Evolutionary conservation across 1,140 invertebrate species (phyloP).

Genomic region (Drosophila serrata): DNA sequence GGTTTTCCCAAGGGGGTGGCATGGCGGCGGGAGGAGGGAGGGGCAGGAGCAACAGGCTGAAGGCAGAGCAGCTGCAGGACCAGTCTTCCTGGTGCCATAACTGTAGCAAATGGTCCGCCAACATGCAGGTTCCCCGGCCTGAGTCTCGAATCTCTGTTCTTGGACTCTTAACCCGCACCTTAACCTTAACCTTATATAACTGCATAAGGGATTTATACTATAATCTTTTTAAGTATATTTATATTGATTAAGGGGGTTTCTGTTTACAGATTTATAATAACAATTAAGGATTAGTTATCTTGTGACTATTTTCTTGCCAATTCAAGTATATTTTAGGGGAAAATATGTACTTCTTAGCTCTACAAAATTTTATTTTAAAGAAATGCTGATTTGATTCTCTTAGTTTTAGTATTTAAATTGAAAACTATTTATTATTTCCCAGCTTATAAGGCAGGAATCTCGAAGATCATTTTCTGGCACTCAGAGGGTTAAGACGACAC

Average conservation of each 20-base stretch:
- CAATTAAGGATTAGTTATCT: neutral
- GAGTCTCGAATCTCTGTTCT: conserved; percentile 40
- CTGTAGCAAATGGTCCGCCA: conserved; percentile 77
- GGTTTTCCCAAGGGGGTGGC: conserved; percentile 45
- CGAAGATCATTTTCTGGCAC: neutral
- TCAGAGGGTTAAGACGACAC: conserved; percentile 19
- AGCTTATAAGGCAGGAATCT: neutral
- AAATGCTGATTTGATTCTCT: neutral
- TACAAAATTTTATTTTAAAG: neutral
- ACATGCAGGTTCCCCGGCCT: conserved; percentile 60
- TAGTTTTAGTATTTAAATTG: neutral
- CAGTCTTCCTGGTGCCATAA: conserved; percentile 80
- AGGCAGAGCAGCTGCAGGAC: conserved; percentile 52
- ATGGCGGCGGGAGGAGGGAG: neutral
- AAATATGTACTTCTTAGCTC: neutral
- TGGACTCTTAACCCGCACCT: conserved; percentile 16
- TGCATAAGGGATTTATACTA: neutral
- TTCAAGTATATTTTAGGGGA: neutral
- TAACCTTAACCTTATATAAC: conserved; percentile 15
- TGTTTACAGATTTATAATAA: neutral
- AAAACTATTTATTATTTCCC: neutral
- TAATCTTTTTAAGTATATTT: neutral
- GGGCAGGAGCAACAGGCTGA: neutral
- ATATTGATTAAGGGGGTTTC: too few relatives aligned
- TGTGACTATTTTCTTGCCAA: too few relatives aligned